phyloP scores from a whole-genome alignment of 1,140 invertebrate genomes.

The Bactericera cockerelli region DNA sequence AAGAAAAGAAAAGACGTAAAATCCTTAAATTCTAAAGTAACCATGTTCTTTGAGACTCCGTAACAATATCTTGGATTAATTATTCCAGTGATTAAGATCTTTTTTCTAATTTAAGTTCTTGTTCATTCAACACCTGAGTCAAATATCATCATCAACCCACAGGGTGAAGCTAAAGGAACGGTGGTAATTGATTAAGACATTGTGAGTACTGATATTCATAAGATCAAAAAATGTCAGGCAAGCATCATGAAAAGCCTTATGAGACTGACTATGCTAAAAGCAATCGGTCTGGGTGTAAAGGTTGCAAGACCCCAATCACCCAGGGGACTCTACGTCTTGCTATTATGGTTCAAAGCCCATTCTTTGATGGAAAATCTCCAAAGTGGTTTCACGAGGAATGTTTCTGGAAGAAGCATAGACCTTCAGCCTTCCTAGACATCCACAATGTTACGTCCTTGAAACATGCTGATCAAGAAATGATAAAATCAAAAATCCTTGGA shows the following conservation, averaged over 20 bases:
- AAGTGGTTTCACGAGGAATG: slow-evolving; percentile 82
- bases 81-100: no score
- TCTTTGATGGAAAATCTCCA: slow-evolving; percentile 77
- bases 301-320: slow-evolving; percentile 57
- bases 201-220: no score
- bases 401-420: slow-evolving; percentile 72
- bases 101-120: no score
- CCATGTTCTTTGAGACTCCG: no score
- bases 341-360: slow-evolving; percentile 68
- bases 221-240: background rate
- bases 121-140: no score
- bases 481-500: slow-evolving; percentile 53
- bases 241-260: slow-evolving; percentile 53
- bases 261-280: slow-evolving; percentile 82
- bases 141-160: no score
- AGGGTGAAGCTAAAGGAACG: no score
- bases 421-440: slow-evolving; percentile 59
- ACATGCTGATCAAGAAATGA: slow-evolving; percentile 72
- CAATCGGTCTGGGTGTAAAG: slow-evolving; percentile 64
- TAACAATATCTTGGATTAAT: no score
- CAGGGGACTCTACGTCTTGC: slow-evolving; percentile 66
- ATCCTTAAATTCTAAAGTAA: no score
- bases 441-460: slow-evolving; percentile 67
- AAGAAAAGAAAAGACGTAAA: no score
- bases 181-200: no score